phyloP scores from a whole-genome alignment of 2,888 invertebrate genomes.

The Cephus pulcher region DNA sequence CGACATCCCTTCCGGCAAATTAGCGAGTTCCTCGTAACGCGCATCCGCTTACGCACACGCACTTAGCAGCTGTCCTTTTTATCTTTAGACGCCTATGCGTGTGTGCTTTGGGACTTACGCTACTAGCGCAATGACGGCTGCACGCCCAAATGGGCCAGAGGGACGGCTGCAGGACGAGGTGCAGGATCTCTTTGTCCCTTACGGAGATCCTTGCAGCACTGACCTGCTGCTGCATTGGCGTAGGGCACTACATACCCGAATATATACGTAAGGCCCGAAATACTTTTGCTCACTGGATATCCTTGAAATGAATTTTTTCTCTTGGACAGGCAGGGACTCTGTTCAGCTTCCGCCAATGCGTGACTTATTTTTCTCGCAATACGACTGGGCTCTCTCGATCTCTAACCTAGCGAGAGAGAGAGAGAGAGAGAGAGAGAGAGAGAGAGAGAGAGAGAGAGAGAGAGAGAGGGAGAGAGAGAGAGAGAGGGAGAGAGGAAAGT shows the following conservation, averaged over 20 bases:
- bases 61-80: slow-evolving; percentile 38
- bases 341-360: slow-evolving; percentile 36
- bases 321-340: neutral
- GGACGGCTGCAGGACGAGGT: slow-evolving; percentile 22
- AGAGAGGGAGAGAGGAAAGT: slow-evolving; percentile 20
- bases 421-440: too few species aligned
- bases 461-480: too few species aligned
- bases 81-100: neutral
- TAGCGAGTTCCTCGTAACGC: slow-evolving; percentile 40
- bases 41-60: slow-evolving; percentile 33
- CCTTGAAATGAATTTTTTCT: slow-evolving; percentile 21
- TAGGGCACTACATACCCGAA: slow-evolving; percentile 20
- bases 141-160: slow-evolving; percentile 5
- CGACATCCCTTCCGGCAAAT: neutral
- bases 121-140: slow-evolving; percentile 21
- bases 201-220: slow-evolving; percentile 43
- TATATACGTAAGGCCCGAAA: neutral
- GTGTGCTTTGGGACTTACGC: slow-evolving; percentile 3
- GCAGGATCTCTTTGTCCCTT: slow-evolving; percentile 49
- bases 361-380: slow-evolving; percentile 50
- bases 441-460: slow-evolving; percentile 12
- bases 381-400: slow-evolving; percentile 30
- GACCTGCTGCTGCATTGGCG: slow-evolving; percentile 50
- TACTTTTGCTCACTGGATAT: slow-evolving; percentile 16
- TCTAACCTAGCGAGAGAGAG: slow-evolving; percentile 19